A percentile compares a stretch with the other conserved stretches of the same genome.
phyloP scores from a whole-genome alignment of 1,140 invertebrate genomes.

The Phymorhynchus buccinoides region DNA sequence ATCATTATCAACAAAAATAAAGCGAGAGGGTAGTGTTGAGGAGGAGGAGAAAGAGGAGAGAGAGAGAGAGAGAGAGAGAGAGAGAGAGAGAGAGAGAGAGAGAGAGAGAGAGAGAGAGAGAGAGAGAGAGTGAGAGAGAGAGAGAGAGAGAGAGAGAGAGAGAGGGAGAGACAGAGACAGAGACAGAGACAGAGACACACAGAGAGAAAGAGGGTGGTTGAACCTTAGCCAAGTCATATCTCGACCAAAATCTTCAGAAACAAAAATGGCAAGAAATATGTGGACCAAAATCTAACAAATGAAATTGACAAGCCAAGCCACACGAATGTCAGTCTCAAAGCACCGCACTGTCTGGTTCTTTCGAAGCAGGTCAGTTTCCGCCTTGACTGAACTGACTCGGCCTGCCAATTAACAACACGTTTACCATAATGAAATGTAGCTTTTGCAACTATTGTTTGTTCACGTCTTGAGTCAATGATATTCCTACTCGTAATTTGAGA shows the following conservation, averaged over 20 bases:
- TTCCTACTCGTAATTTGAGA: no score
- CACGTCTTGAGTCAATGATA: no score
- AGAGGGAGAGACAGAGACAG: not conserved
- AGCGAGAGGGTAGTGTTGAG: no score
- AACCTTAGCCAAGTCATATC: no score
- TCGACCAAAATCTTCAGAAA: no score
- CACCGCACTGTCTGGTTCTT: not conserved
- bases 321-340: not conserved
- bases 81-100: no score
- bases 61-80: no score
- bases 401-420: no score
- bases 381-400: not conserved
- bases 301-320: not conserved
- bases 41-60: no score
- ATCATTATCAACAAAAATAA: no score
- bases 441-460: no score
- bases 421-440: no score
- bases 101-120: not conserved
- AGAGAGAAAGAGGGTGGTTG: not conserved
- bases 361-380: not conserved
- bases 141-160: not conserved
- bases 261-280: not conserved
- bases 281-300: not conserved
- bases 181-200: not conserved
- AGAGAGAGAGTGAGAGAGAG: not conserved